Base-by-base conservation (phyloP, 2,113 vertebrate species). In the Hylia prasina region DNA sequence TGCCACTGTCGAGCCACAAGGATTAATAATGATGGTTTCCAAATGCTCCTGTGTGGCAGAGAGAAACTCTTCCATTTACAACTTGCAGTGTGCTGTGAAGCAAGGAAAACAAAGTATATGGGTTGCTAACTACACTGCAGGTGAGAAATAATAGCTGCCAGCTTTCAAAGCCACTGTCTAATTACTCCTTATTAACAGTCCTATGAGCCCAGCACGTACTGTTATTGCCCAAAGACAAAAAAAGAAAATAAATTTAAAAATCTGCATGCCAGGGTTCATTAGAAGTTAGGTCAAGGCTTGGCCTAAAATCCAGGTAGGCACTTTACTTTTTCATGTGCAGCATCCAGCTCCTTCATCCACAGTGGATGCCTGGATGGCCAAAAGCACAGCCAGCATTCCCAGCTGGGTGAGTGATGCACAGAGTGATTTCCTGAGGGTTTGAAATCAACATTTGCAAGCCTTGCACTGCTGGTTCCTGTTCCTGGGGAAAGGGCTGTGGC, bases 121-220 rank as follows among this genome's bases (percentile, higher is more conserved):
- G 78, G 20, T 79, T 85, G 68, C 85, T 91, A 94, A 69, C 40
- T 33, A 35, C 40, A 39, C 78, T 42, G 50, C 44, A 85, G 82
- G 69, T 79, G 78, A 91, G 61, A 87, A 96, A 80, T 31, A 82
- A 87, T 3, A 96, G 40, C 40, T 53, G 70, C 53, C 60, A 39
- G 42, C 31, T 93, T 65, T 75, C 83, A 87, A 51, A 81, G 51
- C 69, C 53, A 58, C 76, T 40, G 28, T 28, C 69, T 86, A 93
- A 95, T 95, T 82, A 81, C 82, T 72, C 39, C 66, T 95, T 82
- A 56, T 83, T 88, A 97, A 71, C 51, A 50, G 15, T 60, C 11
- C 50, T 50, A 4, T 3, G 3, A 96, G 61, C 45, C 84, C 88
- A 37, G n/a, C 44, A 80, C 0, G 16, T 25, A 16, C 13, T 88